Evolutionary conservation across 2,888 invertebrate species (phyloP).

Genomic region (Drosophila merina): DNA sequence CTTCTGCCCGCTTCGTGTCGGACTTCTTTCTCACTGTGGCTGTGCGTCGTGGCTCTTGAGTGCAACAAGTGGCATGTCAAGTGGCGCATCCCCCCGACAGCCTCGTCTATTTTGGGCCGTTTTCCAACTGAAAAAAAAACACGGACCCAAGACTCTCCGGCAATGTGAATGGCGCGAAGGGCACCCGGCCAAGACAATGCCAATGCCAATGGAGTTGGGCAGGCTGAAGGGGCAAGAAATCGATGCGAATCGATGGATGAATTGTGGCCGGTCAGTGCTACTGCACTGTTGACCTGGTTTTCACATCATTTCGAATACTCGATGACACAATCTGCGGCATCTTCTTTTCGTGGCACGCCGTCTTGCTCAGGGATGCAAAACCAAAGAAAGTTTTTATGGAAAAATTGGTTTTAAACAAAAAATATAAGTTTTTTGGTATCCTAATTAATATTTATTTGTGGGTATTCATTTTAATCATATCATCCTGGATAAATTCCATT

Average conservation of each 20-base stretch:
- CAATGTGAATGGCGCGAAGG: slow-evolving; percentile 61
- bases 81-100: slow-evolving; percentile 71
- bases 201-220: slow-evolving; percentile 54
- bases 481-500: too few species aligned
- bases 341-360: slow-evolving; percentile 9
- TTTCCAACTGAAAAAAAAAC: slow-evolving; percentile 37
- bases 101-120: slow-evolving; percentile 67
- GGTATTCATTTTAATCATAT: too few species aligned
- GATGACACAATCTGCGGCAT: slow-evolving; percentile 56
- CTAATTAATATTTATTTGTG: too few species aligned
- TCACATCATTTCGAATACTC: slow-evolving; percentile 18
- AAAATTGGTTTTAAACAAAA: neutral
- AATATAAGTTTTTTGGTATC: neutral
- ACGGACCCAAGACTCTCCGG: slow-evolving; percentile 23
- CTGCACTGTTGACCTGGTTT: slow-evolving; percentile 75
- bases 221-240: slow-evolving; percentile 20
- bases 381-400: neutral
- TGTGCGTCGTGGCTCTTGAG: slow-evolving; percentile 65
- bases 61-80: slow-evolving; percentile 79
- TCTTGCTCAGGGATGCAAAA: slow-evolving; percentile 11
- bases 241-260: slow-evolving; percentile 46
- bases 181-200: slow-evolving; percentile 57
- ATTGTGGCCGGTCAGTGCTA: slow-evolving; percentile 40
- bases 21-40: slow-evolving; percentile 27
- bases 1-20: slow-evolving; percentile 45